Conservation (phyloP, 2,113 vertebrate species). For the Gopherus flavomarginatus region DNA sequence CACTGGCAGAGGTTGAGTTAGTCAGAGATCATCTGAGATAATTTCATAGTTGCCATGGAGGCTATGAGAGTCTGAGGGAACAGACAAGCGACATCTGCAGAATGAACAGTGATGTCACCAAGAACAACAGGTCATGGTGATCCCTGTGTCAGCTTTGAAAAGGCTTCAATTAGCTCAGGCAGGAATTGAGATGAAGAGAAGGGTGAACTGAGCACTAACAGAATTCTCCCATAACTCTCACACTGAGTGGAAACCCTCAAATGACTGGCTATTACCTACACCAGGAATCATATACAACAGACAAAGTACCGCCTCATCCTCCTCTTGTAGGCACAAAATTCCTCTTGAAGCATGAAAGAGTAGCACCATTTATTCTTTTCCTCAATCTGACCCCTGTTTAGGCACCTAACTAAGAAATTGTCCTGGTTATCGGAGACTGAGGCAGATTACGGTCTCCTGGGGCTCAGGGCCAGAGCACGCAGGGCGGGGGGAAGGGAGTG, state of each 20-base stretch:
- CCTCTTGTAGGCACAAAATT: neutral
- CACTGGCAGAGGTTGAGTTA: neutral
- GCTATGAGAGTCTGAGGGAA: neutral
- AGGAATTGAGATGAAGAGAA: neutral
- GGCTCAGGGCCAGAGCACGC: too few relatives aligned
- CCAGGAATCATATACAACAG: neutral
- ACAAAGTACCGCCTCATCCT: fast-evolving
- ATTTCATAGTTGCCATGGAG: neutral
- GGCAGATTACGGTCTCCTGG: too few relatives aligned
- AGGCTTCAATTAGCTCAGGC: neutral
- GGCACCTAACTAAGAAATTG: neutral
- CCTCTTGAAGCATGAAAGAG: neutral
- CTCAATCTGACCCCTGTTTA: neutral
- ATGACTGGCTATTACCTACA: neutral
- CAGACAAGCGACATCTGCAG: fast-evolving
- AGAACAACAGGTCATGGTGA: neutral
- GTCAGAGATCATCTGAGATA: neutral
- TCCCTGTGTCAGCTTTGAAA: neutral
- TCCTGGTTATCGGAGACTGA: fast-evolving
- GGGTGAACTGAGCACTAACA: neutral
- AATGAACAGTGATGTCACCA: neutral
- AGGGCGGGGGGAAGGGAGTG: fast-evolving
- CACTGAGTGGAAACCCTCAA: neutral
- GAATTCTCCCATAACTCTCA: neutral
- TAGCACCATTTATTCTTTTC: neutral